phyloP scores from a whole-genome alignment of 2,888 invertebrate genomes.

The Plemyria rubiginata region DNA sequence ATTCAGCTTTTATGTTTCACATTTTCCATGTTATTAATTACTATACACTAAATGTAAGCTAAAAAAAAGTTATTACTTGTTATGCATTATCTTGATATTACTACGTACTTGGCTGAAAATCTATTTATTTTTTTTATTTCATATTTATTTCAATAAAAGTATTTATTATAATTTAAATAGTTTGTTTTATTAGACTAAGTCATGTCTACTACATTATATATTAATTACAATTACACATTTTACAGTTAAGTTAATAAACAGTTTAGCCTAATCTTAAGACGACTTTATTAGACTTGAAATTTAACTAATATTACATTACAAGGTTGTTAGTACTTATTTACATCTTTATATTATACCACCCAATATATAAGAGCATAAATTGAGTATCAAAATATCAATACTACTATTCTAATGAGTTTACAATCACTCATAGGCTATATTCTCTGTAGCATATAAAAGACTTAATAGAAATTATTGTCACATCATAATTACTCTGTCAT shows the following conservation, averaged over 20 bases:
- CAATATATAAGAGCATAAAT: conserved; percentile 16
- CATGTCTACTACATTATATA: conserved; percentile 11
- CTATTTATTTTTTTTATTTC: conserved; percentile 73
- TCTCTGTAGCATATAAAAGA: conserved; percentile 6
- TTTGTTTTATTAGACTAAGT: conserved; percentile 33
- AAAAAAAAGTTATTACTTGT: conserved; percentile 32
- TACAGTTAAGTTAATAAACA: conserved; percentile 16
- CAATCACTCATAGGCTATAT: not conserved
- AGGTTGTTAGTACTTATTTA: conserved; percentile 8
- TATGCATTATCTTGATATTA: conserved; percentile 39
- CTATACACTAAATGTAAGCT: conserved; percentile 46
- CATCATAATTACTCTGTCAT: conserved; percentile 2
- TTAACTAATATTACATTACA: conserved; percentile 6
- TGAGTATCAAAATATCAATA: conserved; percentile 12
- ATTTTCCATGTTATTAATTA: conserved; percentile 30
- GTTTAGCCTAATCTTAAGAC: not conserved
- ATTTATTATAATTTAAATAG: conserved; percentile 37
- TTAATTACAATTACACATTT: conserved; percentile 22
- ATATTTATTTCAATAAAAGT: conserved; percentile 60
- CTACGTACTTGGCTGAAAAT: conserved; percentile 55
- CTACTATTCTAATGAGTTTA: not conserved
- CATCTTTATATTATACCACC: not conserved
- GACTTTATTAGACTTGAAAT: conserved; percentile 11
- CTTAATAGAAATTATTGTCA: conserved; percentile 5
- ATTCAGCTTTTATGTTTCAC: conserved; percentile 30